These are phyloP conservation scores for Drosophila tanythrix DNA, from an alignment of 2,888 invertebrate species.

Conservation along the genomic window DNA sequence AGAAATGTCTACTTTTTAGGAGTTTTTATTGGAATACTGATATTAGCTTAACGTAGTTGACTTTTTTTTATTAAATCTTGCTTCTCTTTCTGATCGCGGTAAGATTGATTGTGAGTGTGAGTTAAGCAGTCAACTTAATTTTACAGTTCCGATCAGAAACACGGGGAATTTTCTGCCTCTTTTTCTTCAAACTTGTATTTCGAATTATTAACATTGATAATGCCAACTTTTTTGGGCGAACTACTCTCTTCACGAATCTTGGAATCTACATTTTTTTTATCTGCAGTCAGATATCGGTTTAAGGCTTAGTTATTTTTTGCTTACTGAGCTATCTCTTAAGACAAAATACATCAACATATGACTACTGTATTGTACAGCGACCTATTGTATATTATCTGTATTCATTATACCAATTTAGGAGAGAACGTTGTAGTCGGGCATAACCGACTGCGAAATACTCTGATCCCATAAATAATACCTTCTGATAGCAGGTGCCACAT, in stretches of 20 bases:
- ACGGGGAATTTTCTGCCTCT: too few relatives aligned
- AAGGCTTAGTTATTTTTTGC: neutral
- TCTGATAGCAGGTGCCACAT: neutral
- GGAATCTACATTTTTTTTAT: neutral
- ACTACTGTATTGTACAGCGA: neutral
- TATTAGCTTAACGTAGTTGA: too few relatives aligned
- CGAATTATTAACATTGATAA: neutral
- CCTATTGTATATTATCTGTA: neutral
- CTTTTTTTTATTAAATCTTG: too few relatives aligned
- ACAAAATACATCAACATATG: neutral
- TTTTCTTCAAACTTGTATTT: too few relatives aligned
- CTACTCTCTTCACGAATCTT: neutral
- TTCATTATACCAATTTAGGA: neutral
- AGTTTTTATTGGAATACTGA: too few relatives aligned
- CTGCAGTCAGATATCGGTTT: neutral
- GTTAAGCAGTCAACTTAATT: too few relatives aligned
- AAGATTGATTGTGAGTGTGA: too few relatives aligned
- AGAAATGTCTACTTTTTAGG: too few relatives aligned
- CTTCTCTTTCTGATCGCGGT: too few relatives aligned
- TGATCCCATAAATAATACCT: neutral
- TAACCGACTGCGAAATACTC: neutral
- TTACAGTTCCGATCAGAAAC: too few relatives aligned
- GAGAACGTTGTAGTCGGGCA: neutral
- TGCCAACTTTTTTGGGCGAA: too few relatives aligned
- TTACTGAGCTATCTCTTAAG: neutral